Percentiles rank a stretch among this genome's conserved stretches.
Evolutionary conservation across 2,797 vertebrate species (phyloP).

Genomic region (Phataginus tetradactyla): DNA sequence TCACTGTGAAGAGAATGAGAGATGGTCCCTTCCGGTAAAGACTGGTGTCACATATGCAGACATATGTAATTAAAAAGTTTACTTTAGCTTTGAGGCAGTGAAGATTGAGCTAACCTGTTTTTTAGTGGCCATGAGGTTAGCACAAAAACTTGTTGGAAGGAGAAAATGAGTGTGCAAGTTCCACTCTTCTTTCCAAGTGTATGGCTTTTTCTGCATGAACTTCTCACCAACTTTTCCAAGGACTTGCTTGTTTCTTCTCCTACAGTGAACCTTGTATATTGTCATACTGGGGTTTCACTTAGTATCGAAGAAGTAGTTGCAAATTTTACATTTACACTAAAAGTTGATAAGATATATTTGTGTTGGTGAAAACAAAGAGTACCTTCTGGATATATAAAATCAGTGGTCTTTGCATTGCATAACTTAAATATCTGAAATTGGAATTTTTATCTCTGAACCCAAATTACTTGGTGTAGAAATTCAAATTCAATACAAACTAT

Average conservation of each 20-base stretch:
- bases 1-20: neutral
- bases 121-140: conserved; percentile 18
- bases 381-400: neutral
- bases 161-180: neutral
- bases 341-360: neutral
- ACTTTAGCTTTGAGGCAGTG: neutral
- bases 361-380: conserved; percentile 15
- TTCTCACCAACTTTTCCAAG: neutral
- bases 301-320: neutral
- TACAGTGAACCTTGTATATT: neutral
- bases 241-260: neutral
- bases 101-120: conserved; percentile 1
- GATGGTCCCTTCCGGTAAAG: neutral
- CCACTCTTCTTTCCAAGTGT: neutral
- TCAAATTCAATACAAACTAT: neutral
- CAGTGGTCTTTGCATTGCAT: neutral
- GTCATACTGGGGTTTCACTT: neutral
- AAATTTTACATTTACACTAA: neutral
- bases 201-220: neutral
- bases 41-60: neutral
- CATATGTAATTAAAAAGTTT: neutral
- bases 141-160: conserved; percentile 1
- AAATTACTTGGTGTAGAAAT: neutral
- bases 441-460: neutral
- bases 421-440: neutral